Conservation (phyloP, 2,888 invertebrate species). For the Pediacus dermestoides region DNA sequence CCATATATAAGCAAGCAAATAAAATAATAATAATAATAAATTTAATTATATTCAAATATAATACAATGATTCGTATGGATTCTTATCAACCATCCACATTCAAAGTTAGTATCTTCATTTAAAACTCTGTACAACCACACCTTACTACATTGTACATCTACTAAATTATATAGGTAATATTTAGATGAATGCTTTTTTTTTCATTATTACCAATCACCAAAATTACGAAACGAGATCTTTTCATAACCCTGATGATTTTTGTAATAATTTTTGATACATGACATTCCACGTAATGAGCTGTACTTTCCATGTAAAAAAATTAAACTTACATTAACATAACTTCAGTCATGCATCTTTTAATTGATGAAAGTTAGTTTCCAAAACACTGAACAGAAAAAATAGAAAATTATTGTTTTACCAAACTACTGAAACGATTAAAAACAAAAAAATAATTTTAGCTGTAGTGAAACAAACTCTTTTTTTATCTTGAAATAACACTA, state of each 20-base stretch:
- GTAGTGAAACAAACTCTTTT: slow-evolving; percentile 35
- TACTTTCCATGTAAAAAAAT: slow-evolving; percentile 21
- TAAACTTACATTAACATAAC: slow-evolving; percentile 17
- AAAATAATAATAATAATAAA: slow-evolving; percentile 41
- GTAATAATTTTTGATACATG: too few relatives aligned
- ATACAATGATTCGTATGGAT: slow-evolving; percentile 39
- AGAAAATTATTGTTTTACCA: slow-evolving; percentile 9
- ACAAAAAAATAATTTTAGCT: slow-evolving; percentile 16
- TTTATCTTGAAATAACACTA: slow-evolving; percentile 32
- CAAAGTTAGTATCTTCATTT: slow-evolving; percentile 36
- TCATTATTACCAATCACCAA: too few relatives aligned
- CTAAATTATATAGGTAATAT: slow-evolving; percentile 30
- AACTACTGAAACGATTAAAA: slow-evolving; percentile 13
- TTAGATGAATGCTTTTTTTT: slow-evolving; percentile 20
- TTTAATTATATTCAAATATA: slow-evolving; percentile 47
- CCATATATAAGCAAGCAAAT: slow-evolving; percentile 47
- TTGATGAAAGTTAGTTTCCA: slow-evolving; percentile 26
- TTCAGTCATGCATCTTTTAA: slow-evolving; percentile 30
- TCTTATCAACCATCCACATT: slow-evolving; percentile 14
- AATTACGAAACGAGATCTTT: too few relatives aligned
- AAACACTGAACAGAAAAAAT: slow-evolving; percentile 19
- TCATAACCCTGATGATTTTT: too few relatives aligned
- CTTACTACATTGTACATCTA: slow-evolving; percentile 48
- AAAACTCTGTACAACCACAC: slow-evolving; percentile 50
- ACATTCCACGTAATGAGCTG: too few relatives aligned